A percentile compares a stretch with the other conserved stretches of the same genome.
phyloP scores from a whole-genome alignment of 2,113 vertebrate species.

The Propithecus coquereli region DNA sequence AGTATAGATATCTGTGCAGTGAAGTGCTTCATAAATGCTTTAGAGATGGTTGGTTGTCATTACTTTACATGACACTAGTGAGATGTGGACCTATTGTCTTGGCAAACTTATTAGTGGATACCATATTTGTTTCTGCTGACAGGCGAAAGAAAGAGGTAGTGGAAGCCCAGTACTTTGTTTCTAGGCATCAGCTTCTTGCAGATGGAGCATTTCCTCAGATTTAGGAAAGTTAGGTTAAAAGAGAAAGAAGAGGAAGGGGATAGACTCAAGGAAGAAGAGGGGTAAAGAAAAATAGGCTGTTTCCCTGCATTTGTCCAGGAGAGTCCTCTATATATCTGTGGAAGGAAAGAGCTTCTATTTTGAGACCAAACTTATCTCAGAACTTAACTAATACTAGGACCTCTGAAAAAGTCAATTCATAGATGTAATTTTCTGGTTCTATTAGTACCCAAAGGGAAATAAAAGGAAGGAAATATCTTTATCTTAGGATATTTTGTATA shows the following conservation, averaged over 20 bases:
- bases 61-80: background rate
- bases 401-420: background rate
- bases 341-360: background rate
- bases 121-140: background rate
- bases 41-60: background rate
- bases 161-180: background rate
- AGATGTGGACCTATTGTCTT: background rate
- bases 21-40: background rate
- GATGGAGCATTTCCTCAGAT: background rate
- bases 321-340: background rate
- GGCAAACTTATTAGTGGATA: background rate
- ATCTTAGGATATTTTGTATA: background rate
- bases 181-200: background rate
- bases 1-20: background rate
- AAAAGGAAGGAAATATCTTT: background rate
- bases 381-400: background rate
- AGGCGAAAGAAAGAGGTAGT: background rate
- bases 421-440: background rate
- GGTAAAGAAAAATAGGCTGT: background rate
- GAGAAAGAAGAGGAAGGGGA: background rate
- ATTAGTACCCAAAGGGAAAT: background rate
- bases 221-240: background rate
- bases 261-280: background rate
- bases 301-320: background rate
- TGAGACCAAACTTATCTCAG: background rate